Conservation (phyloP, 2,113 vertebrate species). For the Benitochromis conjunctus region DNA sequence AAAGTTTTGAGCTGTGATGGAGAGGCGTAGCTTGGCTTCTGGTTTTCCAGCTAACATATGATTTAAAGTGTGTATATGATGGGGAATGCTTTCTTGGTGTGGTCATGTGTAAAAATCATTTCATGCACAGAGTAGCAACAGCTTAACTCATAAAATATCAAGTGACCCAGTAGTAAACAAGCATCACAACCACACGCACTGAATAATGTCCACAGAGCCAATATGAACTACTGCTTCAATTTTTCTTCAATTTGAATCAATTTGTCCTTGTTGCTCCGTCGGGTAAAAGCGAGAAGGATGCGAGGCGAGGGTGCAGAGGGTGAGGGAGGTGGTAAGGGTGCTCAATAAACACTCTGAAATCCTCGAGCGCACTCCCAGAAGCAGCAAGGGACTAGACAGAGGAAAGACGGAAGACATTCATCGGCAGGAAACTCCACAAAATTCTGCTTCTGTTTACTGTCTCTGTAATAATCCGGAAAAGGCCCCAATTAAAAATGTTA, state of each 20-base stretch:
- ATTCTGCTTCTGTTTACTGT: constrained; percentile 9
- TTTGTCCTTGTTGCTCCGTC: constrained; percentile 29
- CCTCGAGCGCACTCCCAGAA: constrained; percentile 13
- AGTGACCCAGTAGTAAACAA: background rate
- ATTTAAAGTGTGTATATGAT: background rate
- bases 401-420: constrained; percentile 7
- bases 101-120: background rate
- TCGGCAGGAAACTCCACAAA: background rate
- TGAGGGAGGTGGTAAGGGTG: background rate
- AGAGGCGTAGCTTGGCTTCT: background rate
- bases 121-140: background rate
- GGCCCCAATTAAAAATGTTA: constrained; percentile 38
- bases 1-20: background rate
- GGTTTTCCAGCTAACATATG: background rate
- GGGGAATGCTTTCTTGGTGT: background rate
- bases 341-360: constrained; percentile 26
- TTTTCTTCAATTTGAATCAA: constrained; percentile 11
- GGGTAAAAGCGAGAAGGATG: background rate
- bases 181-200: background rate
- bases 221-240: background rate
- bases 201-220: constrained; percentile 6
- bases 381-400: background rate
- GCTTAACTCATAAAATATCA: background rate
- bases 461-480: background rate
- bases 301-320: background rate